phyloP scores from a whole-genome alignment of 37 sponge, comb jelly and placozoan species.

The Corticium candelabrum region DNA sequence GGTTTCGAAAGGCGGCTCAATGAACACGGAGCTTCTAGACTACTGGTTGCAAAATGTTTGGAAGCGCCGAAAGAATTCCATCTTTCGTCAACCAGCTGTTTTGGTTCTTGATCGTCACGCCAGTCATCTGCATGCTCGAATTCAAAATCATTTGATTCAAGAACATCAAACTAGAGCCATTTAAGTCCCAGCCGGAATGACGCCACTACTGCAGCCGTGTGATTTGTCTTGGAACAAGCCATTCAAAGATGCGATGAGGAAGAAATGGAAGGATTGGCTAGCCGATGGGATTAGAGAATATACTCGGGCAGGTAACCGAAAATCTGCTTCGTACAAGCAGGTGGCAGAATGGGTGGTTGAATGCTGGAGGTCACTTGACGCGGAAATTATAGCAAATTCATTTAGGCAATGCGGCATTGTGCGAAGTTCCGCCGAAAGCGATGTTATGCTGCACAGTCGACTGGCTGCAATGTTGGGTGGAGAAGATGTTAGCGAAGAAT shows the following conservation, averaged over 20 bases:
- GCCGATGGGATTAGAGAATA: not conserved
- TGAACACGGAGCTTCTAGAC: not conserved
- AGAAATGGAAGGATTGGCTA: not conserved
- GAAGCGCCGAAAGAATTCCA: too few species aligned
- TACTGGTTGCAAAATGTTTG: not conserved
- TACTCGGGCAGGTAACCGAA: not conserved
- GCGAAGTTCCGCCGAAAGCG: too few species aligned
- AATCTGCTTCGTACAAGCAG: not conserved
- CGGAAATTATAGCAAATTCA: too few species aligned
- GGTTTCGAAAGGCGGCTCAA: not conserved
- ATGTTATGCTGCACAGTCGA: too few species aligned
- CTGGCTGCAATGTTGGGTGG: too few species aligned
- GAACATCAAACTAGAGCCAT: not conserved
- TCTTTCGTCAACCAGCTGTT: not conserved
- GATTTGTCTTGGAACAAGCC: not conserved
- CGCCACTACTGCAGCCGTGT: not conserved
- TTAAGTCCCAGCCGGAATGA: not conserved
- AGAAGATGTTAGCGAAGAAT: too few species aligned
- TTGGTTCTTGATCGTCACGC: not conserved
- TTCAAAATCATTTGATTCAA: not conserved
- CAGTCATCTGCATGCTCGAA: not conserved
- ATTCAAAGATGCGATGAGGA: not conserved
- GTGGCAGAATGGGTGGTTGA: not conserved
- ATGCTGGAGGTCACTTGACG: too few species aligned
- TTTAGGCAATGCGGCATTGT: too few species aligned